A percentile compares a stretch with the other conserved stretches of the same genome.
Evolutionary conservation across 2,888 invertebrate species (phyloP).

Genomic region (Emmelina monodactyla): DNA sequence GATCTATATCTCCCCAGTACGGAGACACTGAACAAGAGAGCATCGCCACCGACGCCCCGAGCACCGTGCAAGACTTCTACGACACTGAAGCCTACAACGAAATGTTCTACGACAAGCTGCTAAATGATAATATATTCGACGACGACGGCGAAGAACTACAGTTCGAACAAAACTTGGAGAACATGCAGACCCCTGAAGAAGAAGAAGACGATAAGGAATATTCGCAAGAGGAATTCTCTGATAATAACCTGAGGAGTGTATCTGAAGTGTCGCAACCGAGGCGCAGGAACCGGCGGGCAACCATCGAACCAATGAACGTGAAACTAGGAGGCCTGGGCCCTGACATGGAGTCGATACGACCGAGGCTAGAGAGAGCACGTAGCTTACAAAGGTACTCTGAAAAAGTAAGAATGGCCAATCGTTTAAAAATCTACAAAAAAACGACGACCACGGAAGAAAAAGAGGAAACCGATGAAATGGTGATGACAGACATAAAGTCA

Average conservation of each 20-base stretch:
- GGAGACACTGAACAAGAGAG: constrained; percentile 54
- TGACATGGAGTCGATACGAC: constrained; percentile 46
- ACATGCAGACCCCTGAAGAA: constrained; percentile 14
- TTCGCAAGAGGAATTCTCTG: constrained; percentile 20
- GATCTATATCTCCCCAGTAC: constrained; percentile 47
- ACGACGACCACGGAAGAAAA: constrained; percentile 31
- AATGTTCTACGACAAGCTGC: constrained; percentile 45
- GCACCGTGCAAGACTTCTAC: constrained; percentile 31
- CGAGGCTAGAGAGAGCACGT: constrained; percentile 49
- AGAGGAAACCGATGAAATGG: no score
- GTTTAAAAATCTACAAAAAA: constrained; percentile 48
- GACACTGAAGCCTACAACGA: constrained; percentile 54
- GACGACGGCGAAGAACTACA: constrained; percentile 16
- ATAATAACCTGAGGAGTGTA: constrained; percentile 38
- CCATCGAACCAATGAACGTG: constrained; percentile 31
- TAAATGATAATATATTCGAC: constrained; percentile 28
- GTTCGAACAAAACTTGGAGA: background rate
- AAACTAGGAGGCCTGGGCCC: constrained; percentile 53
- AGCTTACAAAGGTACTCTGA: constrained; percentile 58
- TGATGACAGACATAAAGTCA: constrained; percentile 26
- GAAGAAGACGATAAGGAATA: constrained; percentile 19
- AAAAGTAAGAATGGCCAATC: constrained; percentile 53
- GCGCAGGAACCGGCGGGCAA: constrained; percentile 27
- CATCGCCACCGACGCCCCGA: constrained; percentile 29
- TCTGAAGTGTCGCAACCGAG: constrained; percentile 42